Evolutionary conservation across 2,113 vertebrate species (phyloP).

Genomic region (Alethe diademata): DNA sequence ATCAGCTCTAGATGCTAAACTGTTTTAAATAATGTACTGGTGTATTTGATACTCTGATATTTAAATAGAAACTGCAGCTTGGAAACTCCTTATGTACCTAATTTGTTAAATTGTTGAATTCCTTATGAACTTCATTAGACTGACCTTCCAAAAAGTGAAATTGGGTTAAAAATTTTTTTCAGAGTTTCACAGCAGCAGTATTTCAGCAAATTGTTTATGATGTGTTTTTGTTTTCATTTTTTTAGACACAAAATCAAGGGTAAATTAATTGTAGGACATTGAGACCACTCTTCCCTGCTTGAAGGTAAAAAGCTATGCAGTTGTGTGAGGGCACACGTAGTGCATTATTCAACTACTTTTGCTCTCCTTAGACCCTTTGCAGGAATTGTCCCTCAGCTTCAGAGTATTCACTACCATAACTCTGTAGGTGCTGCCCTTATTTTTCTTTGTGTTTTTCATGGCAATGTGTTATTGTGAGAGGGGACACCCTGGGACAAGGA

Average conservation of each 20-base stretch:
- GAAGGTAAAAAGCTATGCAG: not conserved
- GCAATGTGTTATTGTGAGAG: not conserved
- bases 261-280: not conserved
- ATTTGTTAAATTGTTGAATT: not conserved
- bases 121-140: not conserved
- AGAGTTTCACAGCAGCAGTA: not conserved
- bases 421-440: not conserved
- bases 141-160: not conserved
- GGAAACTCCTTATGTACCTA: not conserved
- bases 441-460: not conserved
- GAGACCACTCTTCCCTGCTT: not conserved
- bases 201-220: not conserved
- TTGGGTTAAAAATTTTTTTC: not conserved
- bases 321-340: not conserved
- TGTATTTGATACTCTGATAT: not conserved
- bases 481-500: not conserved
- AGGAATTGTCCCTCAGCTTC: not conserved
- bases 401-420: not conserved
- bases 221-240: not conserved
- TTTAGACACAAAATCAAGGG: not conserved
- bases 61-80: not conserved
- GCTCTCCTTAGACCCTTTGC: not conserved
- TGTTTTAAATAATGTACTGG: not conserved
- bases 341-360: not conserved
- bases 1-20: not conserved